Base-by-base conservation (phyloP, 1,140 invertebrate genomes). In the Nilaparvata lugens region DNA sequence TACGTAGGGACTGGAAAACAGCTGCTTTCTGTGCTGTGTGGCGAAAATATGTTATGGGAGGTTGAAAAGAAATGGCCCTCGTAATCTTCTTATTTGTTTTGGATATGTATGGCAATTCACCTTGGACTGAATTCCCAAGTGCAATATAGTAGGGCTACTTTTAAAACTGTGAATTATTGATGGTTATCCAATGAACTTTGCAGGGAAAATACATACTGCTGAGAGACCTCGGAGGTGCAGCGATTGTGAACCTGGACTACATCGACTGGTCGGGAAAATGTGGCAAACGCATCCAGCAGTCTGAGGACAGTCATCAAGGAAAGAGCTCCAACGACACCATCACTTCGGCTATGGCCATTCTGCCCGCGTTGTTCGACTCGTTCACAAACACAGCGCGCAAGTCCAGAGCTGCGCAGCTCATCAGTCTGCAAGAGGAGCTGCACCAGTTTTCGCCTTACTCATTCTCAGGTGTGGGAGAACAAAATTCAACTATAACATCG, bases 141-240 rank as follows among this genome's bases (percentile, higher is more conserved):
- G n/a, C n/a, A n/a, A n/a, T n/a, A n/a, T n/a, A n/a, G n/a, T n/a
- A n/a, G n/a, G n/a, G n/a, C n/a, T n/a, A n/a, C n/a, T n/a, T n/a
- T n/a, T n/a, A n/a, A n/a, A n/a, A n/a, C n/a, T n/a, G n/a, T n/a
- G n/a, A n/a, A n/a, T n/a, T n/a, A n/a, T n/a, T n/a, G n/a, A n/a
- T n/a, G n/a, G n/a, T n/a, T n/a, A n/a, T n/a, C n/a, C n/a, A 16
- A 52, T 23, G n/a, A 19, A 18, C 14, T 58, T 68, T 68, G 42
- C 60, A 83, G 81, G 78, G 75, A 4, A 83, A 83, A 69, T 84
- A 84, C 60, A 73, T 73, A 0, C 60, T 81, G 11, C 68, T 83
- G 6, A 74, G 81, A 23, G 76, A 79, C 62, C 67, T 83, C 13
- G 81, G 75, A n/a, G 83, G 83, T 23, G 65, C 79, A 0, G 79